Evolutionary conservation across 2,797 vertebrate genomes (phyloP).

Genomic region (Morelia viridis): DNA sequence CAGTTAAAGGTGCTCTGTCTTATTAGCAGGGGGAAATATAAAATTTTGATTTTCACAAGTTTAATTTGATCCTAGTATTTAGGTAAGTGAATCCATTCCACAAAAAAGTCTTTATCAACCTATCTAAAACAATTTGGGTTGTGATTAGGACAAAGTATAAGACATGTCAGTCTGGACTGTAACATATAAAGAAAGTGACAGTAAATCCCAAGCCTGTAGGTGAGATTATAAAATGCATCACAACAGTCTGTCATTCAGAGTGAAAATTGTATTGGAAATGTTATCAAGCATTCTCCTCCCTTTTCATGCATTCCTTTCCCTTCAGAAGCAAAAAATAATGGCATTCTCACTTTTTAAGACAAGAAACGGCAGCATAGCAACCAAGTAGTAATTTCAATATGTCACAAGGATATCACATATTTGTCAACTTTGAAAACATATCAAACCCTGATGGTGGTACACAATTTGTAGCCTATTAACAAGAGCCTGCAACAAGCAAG

Average conservation of each 20-base stretch:
- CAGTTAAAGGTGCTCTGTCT: neutral
- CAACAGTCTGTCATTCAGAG: slow-evolving; percentile 23
- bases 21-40: neutral
- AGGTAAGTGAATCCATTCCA: neutral
- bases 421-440: neutral
- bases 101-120: slow-evolving; percentile 18
- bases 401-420: neutral
- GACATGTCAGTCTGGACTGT: slow-evolving; percentile 31
- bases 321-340: neutral
- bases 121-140: slow-evolving; percentile 42
- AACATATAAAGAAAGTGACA: slow-evolving; percentile 35
- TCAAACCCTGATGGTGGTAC: neutral
- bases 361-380: neutral
- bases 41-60: neutral
- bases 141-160: slow-evolving; percentile 27
- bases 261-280: slow-evolving; percentile 29
- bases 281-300: neutral
- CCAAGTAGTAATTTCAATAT: neutral
- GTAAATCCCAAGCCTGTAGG: neutral
- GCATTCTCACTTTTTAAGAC: neutral
- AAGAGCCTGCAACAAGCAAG: neutral
- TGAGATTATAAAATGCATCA: slow-evolving; percentile 14
- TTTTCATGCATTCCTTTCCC: slow-evolving; percentile 34
- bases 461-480: neutral
- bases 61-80: slow-evolving; percentile 3